Percentiles rank a stretch among this genome's conserved stretches.
phyloP scores from a whole-genome alignment of 37 sponge, comb jelly and placozoan genomes.

The Petrosia ficiformis region DNA sequence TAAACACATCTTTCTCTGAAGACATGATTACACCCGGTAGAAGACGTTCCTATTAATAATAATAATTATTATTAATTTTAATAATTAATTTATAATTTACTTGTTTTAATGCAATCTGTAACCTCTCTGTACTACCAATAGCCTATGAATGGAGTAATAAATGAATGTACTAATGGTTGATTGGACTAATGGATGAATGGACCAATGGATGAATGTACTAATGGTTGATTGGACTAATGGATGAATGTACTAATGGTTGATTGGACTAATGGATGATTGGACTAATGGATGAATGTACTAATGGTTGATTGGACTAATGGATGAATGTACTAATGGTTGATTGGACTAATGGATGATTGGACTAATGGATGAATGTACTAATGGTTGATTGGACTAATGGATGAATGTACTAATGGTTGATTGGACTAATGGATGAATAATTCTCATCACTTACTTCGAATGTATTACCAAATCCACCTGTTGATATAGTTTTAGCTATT shows the following conservation, averaged over 20 bases:
- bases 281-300: too few relatives aligned
- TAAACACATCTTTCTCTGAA: conserved; percentile 30
- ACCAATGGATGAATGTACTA: too few relatives aligned
- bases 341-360: background rate
- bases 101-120: conserved; percentile 7
- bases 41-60: conserved; percentile 39
- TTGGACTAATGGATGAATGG: too few relatives aligned
- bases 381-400: too few relatives aligned
- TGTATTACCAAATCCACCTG: conserved; percentile 12
- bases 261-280: conserved; percentile 5
- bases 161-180: too few relatives aligned
- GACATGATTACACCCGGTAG: conserved; percentile 74
- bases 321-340: too few relatives aligned
- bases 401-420: conserved; percentile 10
- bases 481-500: conserved; percentile 44
- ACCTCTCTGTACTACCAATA: background rate
- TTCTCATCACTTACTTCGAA: conserved; percentile 5
- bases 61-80: background rate
- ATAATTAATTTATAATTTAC: conserved; percentile 3
- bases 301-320: too few relatives aligned
- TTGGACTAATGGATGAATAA: too few relatives aligned
- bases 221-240: too few relatives aligned
- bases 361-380: too few relatives aligned
- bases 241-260: too few relatives aligned
- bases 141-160: conserved; percentile 9